phyloP scores from a whole-genome alignment of 2,113 vertebrate genomes.

The Genyomyrus donnyi region DNA sequence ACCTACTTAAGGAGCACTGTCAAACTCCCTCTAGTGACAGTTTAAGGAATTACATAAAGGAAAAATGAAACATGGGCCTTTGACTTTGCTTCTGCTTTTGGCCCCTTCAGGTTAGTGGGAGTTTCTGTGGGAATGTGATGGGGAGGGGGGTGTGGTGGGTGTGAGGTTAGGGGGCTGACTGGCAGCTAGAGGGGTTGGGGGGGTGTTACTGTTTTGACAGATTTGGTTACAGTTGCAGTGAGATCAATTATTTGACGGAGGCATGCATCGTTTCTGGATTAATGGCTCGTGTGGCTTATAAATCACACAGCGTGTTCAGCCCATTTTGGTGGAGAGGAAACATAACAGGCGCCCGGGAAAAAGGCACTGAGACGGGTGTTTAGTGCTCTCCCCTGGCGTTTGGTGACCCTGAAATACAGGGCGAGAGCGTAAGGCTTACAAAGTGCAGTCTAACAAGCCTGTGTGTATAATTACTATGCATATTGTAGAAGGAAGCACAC shows the following conservation, averaged over 20 bases:
- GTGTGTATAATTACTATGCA: background rate
- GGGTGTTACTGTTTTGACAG: slow-evolving; percentile 59
- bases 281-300: slow-evolving; percentile 61
- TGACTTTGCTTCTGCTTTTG: background rate
- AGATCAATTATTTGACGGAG: slow-evolving; percentile 69
- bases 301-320: slow-evolving; percentile 56
- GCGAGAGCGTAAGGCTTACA: background rate
- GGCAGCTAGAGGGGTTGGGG: slow-evolving; percentile 26
- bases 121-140: background rate
- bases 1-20: background rate
- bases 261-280: slow-evolving; percentile 62
- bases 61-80: slow-evolving; percentile 9
- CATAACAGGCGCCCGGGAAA: slow-evolving; percentile 46
- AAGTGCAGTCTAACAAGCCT: background rate
- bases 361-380: slow-evolving; percentile 46
- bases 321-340: slow-evolving; percentile 49
- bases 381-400: slow-evolving; percentile 40
- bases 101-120: background rate
- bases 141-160: slow-evolving; percentile 22
- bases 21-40: slow-evolving; percentile 55
- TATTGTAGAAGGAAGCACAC: background rate
- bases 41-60: background rate
- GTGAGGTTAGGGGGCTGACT: slow-evolving; percentile 32
- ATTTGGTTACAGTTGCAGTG: slow-evolving; percentile 66
- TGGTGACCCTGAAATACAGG: slow-evolving; percentile 57